These are phyloP conservation scores for Hexactinellida sp. DNA, from an alignment of 37 sponge, comb jelly and placozoan species.

Conservation along the genomic window DNA sequence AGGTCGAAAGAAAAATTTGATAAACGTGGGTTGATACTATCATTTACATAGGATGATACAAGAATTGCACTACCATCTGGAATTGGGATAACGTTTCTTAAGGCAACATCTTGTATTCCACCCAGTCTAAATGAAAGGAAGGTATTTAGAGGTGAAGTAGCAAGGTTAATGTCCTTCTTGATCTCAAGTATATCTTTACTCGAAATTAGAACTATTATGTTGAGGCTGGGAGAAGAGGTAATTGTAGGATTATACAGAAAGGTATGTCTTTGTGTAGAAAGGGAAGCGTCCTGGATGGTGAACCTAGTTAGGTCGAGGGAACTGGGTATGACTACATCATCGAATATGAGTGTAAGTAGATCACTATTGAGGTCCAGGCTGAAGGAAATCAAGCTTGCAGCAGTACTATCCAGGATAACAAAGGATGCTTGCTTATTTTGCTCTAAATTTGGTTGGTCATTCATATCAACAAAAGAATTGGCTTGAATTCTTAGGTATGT, in stretches of 20 bases:
- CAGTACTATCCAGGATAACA: constrained; percentile 34
- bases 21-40: constrained; percentile 42
- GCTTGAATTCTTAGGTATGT: constrained; percentile 16
- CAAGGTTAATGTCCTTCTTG: not conserved
- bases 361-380: constrained; percentile 48
- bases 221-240: not conserved
- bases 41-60: constrained; percentile 44
- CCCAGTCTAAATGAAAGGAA: not conserved
- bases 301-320: constrained; percentile 36
- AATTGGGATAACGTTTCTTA: constrained; percentile 28
- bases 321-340: constrained; percentile 43
- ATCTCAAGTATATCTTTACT: not conserved
- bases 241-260: not conserved
- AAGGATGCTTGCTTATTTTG: constrained; percentile 23
- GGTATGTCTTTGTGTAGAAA: not conserved
- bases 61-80: constrained; percentile 22
- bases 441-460: not conserved
- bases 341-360: constrained; percentile 38
- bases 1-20: constrained; percentile 37
- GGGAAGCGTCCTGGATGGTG: constrained; percentile 38
- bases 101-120: not conserved
- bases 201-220: not conserved
- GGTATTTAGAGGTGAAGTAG: not conserved
- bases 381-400: constrained; percentile 43
- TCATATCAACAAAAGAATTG: constrained; percentile 17